Percentiles rank a stretch among this genome's conserved stretches.
Conservation (phyloP, 2,113 vertebrate genomes). For the Trichechus manatus region DNA sequence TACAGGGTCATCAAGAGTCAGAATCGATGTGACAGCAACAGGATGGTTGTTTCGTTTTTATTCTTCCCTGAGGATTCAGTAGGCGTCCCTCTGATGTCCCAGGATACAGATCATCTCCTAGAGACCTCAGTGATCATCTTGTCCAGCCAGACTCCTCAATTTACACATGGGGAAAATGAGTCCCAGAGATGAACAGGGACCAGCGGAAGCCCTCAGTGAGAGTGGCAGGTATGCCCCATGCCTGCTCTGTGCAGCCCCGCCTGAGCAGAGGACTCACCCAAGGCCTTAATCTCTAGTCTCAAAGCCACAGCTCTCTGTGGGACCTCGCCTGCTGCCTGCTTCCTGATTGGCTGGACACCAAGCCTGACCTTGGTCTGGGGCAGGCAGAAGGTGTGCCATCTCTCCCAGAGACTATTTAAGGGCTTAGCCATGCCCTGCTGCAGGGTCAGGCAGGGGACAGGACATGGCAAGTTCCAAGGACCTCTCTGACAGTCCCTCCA, state of each 20-base stretch:
- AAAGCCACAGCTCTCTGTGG: neutral
- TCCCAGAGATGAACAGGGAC: neutral
- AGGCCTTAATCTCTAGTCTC: neutral
- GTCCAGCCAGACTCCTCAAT: neutral
- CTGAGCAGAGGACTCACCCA: neutral
- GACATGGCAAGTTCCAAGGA: neutral
- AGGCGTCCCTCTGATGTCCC: neutral
- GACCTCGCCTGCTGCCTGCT: neutral
- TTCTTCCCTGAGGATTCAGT: too few species aligned
- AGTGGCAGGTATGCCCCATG: neutral
- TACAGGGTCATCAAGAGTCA: too few species aligned
- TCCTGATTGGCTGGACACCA: neutral
- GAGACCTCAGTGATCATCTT: neutral
- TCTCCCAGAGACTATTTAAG: constrained; percentile 62
- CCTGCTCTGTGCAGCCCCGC: neutral
- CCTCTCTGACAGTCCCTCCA: neutral
- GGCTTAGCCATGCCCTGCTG: neutral
- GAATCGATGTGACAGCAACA: too few species aligned
- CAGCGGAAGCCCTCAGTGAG: neutral
- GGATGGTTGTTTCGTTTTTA: too few species aligned
- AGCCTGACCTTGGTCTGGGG: neutral
- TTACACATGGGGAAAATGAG: neutral
- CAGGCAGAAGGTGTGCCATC: neutral
- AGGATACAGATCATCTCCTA: neutral
- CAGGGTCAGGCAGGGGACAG: constrained; percentile 2